Evolutionary conservation across 2,113 vertebrate species (phyloP).

Genomic region (mouse (Mus musculus)): GRCm39 chr2:158520001-158520500

Average conservation of each 20-base stretch:
- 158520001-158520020: background rate
- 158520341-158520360: background rate
- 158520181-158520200: background rate
- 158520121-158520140: background rate
- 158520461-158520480: background rate
- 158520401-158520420: background rate
- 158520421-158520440: background rate
- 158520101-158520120: background rate
- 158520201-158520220: background rate
- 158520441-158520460: background rate
- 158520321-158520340: background rate
- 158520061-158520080: background rate
- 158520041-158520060: background rate
- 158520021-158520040: background rate
- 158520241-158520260: background rate
- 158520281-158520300: background rate
- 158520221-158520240: background rate
- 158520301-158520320: background rate
- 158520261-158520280: background rate
- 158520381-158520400: background rate
- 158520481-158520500: background rate
- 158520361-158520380: background rate
- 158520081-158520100: background rate
- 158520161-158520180: background rate
- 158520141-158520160: background rate